A percentile compares a stretch with the other conserved stretches of the same genome.
Conservation (phyloP, 2,797 vertebrate genomes). For the Parambassis ranga region DNA sequence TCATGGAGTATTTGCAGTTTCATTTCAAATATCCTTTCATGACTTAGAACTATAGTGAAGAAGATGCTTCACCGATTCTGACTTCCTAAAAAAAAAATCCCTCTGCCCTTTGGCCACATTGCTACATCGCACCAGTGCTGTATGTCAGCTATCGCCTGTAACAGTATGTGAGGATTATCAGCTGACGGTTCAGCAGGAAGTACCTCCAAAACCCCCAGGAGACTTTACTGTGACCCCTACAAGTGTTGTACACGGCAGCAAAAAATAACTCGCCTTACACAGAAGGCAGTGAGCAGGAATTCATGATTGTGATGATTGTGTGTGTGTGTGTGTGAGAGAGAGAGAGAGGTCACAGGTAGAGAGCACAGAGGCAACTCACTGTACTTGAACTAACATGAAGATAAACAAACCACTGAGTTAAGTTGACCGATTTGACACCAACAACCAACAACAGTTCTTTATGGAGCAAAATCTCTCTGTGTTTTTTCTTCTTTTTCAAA, state of each 20-base stretch:
- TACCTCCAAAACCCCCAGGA: constrained; percentile 9
- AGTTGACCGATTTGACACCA: constrained; percentile 37
- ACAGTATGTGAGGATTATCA: constrained; percentile 55
- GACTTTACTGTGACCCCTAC: constrained; percentile 41
- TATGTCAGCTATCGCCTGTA: constrained; percentile 12
- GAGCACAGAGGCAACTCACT: constrained; percentile 1
- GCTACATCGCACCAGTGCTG: constrained; percentile 7
- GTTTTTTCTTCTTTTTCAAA: constrained; percentile 33
- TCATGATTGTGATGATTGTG: background rate
- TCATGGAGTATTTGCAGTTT: constrained; percentile 21
- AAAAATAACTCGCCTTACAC: background rate
- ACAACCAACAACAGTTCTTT: constrained; percentile 20
- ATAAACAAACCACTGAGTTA: constrained; percentile 33
- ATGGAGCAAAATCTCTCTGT: constrained; percentile 2
- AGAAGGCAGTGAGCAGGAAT: constrained; percentile 9
- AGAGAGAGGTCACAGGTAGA: constrained; percentile 15
- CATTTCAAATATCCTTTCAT: constrained; percentile 16
- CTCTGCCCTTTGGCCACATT: constrained; percentile 9
- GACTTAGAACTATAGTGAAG: background rate
- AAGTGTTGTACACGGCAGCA: constrained; percentile 27
- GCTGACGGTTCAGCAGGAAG: constrained; percentile 46
- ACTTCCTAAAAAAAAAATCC: constrained; percentile 19
- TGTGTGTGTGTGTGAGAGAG: constrained; percentile 1
- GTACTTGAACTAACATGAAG: constrained; percentile 53
- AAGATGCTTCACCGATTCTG: constrained; percentile 18